phyloP scores from a whole-genome alignment of 37 sponge, comb jelly and placozoan genomes.

The Theonella swinhoei region DNA sequence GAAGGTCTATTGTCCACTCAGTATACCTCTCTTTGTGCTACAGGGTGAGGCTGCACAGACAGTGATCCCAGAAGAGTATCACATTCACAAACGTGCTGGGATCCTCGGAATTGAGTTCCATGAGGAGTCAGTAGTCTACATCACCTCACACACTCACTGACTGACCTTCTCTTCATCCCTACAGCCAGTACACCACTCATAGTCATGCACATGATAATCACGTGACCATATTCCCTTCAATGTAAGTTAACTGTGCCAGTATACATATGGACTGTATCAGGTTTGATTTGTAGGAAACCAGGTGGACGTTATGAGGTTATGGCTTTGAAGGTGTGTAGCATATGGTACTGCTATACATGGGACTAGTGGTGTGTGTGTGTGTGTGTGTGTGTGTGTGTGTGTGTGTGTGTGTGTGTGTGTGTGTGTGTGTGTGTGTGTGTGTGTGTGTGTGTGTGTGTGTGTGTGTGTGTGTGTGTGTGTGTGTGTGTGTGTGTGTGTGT shows the following conservation, averaged over 20 bases:
- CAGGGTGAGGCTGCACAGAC: constrained; percentile 35
- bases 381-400: background rate
- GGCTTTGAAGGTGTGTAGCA: constrained; percentile 60
- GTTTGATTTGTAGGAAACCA: constrained; percentile 52
- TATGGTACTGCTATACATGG: background rate
- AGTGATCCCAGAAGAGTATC: constrained; percentile 96
- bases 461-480: background rate
- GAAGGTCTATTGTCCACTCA: background rate
- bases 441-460: constrained; percentile 1
- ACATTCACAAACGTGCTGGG: constrained; percentile 85
- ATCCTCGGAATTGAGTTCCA: constrained; percentile 86
- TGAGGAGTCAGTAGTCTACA: constrained; percentile 69
- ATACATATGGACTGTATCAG: background rate
- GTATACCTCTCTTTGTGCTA: background rate
- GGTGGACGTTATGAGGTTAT: constrained; percentile 84
- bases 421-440: background rate
- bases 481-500: background rate
- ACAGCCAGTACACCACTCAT: constrained; percentile 63
- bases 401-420: background rate
- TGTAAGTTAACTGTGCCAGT: constrained; percentile 38
- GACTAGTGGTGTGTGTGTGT: too few relatives aligned
- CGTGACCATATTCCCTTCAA: constrained; percentile 85
- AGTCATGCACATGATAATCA: constrained; percentile 85
- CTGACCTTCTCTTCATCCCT: background rate
- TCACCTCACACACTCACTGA: background rate